These are phyloP conservation scores for Onychomys torridus DNA, from an alignment of 2,797 vertebrate species.

Conservation along the genomic window DNA sequence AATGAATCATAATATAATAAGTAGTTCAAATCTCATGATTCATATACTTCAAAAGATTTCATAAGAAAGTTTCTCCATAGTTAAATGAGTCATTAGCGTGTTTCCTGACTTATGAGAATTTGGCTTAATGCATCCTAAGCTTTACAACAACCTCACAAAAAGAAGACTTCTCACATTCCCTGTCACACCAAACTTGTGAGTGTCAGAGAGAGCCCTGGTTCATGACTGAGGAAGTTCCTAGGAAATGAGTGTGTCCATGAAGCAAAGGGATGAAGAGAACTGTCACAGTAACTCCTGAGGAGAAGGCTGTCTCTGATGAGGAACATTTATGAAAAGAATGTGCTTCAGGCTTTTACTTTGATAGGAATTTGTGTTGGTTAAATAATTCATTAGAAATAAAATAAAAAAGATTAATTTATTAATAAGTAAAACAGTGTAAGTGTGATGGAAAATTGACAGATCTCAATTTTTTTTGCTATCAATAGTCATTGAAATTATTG, in stretches of 20 bases:
- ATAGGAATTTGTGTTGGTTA: conserved; percentile 9
- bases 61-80: neutral
- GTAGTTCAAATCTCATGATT: neutral
- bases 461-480: neutral
- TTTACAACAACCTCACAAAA: neutral
- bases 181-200: neutral
- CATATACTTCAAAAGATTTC: neutral
- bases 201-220: neutral
- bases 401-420: conserved; percentile 1
- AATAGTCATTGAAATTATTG: neutral
- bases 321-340: conserved; percentile 16
- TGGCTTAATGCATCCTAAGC: neutral
- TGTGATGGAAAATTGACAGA: neutral
- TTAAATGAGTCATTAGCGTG: neutral
- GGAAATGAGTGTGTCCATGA: neutral
- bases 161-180: neutral
- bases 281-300: neutral
- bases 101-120: neutral
- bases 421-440: neutral
- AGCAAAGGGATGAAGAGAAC: neutral
- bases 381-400: conserved; percentile 33
- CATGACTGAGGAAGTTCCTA: neutral
- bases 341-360: neutral
- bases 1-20: neutral
- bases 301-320: neutral